Evolutionary conservation across 92 coral and sea anemone species (phyloP).

Genomic region (Heteractis magnifica): DNA sequence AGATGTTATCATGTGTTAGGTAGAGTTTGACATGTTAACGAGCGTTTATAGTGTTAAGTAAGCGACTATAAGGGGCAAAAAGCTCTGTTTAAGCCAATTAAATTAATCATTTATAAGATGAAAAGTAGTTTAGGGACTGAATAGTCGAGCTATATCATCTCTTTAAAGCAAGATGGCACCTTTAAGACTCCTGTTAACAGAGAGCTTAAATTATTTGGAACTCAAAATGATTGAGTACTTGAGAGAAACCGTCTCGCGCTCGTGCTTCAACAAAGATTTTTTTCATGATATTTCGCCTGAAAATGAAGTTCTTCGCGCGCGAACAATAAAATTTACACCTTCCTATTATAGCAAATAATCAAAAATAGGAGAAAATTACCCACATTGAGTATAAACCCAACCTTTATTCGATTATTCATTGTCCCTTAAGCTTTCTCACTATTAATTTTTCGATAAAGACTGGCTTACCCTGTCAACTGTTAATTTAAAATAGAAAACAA

Average conservation of each 20-base stretch:
- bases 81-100: slow-evolving; percentile 36
- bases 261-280: not conserved
- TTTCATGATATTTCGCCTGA: slow-evolving; percentile 8
- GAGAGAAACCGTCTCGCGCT: slow-evolving; percentile 4
- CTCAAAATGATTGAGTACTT: slow-evolving; percentile 21
- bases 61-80: slow-evolving; percentile 10
- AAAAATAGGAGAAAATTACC: slow-evolving; percentile 7
- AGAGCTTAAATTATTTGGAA: not conserved
- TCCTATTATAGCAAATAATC: not conserved
- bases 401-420: not conserved
- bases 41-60: slow-evolving; percentile 21
- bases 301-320: not conserved
- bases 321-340: slow-evolving; percentile 24
- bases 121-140: not conserved
- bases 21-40: slow-evolving; percentile 31
- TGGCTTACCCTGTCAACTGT: not conserved
- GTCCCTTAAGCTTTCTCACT: not conserved
- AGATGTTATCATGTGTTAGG: slow-evolving; percentile 29
- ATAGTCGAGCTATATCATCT: slow-evolving; percentile 14
- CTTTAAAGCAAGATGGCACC: slow-evolving; percentile 14
- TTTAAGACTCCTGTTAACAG: not conserved
- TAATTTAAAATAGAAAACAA: slow-evolving; percentile 16
- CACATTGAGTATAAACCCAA: not conserved
- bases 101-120: slow-evolving; percentile 27
- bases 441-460: slow-evolving; percentile 16